Conservation (phyloP, 1,140 invertebrate genomes). For the Lineus longissimus region DNA sequence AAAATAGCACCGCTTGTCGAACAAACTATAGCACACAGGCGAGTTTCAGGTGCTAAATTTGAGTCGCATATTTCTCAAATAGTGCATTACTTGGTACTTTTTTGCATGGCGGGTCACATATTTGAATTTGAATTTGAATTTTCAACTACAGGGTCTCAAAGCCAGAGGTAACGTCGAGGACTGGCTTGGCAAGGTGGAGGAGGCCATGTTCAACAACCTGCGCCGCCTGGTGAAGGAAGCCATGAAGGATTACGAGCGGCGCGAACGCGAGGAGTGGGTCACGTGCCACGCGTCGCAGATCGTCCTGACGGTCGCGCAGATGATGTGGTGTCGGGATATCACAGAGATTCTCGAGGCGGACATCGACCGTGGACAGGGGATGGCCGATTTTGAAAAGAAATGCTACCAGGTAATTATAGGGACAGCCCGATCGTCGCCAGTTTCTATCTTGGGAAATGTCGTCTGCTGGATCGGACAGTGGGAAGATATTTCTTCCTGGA, state of each 20-base stretch:
- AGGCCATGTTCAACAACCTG: slow-evolving; percentile 62
- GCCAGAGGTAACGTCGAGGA: slow-evolving; percentile 83
- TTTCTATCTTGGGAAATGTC: slow-evolving; percentile 26
- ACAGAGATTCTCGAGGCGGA: slow-evolving; percentile 66
- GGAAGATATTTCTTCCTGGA: too few species aligned
- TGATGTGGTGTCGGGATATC: slow-evolving; percentile 77
- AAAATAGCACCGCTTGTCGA: background rate
- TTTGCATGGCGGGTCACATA: too few species aligned
- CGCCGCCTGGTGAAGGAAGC: slow-evolving; percentile 56
- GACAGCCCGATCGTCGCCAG: background rate
- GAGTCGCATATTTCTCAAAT: background rate
- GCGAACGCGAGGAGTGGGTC: slow-evolving; percentile 64
- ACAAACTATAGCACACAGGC: background rate
- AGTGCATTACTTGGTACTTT: background rate
- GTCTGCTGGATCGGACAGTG: too few species aligned
- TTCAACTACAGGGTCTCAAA: slow-evolving; percentile 64
- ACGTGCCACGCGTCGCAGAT: slow-evolving; percentile 62
- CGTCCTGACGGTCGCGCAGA: slow-evolving; percentile 76
- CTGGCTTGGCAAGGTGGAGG: slow-evolving; percentile 68
- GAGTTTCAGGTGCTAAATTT: background rate
- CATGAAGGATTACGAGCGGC: slow-evolving; percentile 61
- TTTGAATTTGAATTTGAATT: too few species aligned
- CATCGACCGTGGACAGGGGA: slow-evolving; percentile 51
- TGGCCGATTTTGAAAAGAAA: slow-evolving; percentile 68
- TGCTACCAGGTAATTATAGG: slow-evolving; percentile 37